Percentiles rank a stretch among this genome's conserved stretches.
These are phyloP conservation scores for Anorthoa munda DNA, from an alignment of 2,888 invertebrate species.

Conservation along the genomic window DNA sequence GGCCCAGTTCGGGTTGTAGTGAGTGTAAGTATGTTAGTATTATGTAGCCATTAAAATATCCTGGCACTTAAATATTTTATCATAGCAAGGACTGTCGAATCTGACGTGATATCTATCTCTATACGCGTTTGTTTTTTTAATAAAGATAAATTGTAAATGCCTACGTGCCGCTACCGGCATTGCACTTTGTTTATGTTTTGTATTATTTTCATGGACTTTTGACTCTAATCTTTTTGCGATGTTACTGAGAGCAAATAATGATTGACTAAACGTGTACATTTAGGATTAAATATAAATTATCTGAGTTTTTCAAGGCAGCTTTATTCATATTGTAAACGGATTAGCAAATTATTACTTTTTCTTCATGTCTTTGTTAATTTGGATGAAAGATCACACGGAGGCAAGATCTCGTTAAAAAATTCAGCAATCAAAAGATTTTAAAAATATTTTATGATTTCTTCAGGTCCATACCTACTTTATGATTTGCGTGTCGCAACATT, in stretches of 20 bases:
- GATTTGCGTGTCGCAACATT: too few relatives aligned
- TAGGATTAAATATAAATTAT: not conserved
- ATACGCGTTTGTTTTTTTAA: slow-evolving; percentile 36
- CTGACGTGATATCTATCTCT: slow-evolving; percentile 23
- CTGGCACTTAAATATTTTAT: slow-evolving; percentile 50
- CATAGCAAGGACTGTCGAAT: slow-evolving; percentile 27
- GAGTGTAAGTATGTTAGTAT: too few relatives aligned
- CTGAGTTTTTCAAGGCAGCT: not conserved
- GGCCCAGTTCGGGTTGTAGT: too few relatives aligned
- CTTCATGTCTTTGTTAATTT: not conserved
- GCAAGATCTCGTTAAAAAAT: not conserved
- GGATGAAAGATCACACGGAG: not conserved
- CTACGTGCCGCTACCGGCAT: slow-evolving; percentile 62
- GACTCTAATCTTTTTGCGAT: slow-evolving; percentile 28
- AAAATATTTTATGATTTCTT: too few relatives aligned
- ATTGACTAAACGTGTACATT: not conserved
- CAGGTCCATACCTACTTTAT: too few relatives aligned
- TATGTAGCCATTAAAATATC: not conserved
- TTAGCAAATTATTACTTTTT: slow-evolving; percentile 5
- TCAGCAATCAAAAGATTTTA: not conserved
- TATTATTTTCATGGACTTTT: slow-evolving; percentile 36
- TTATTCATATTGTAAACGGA: not conserved
- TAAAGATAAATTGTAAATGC: slow-evolving; percentile 31
- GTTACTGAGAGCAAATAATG: not conserved
- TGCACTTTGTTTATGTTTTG: slow-evolving; percentile 17